Base-by-base conservation (phyloP, 2,888 invertebrate species). In the Melangyna quadrimaculata region DNA sequence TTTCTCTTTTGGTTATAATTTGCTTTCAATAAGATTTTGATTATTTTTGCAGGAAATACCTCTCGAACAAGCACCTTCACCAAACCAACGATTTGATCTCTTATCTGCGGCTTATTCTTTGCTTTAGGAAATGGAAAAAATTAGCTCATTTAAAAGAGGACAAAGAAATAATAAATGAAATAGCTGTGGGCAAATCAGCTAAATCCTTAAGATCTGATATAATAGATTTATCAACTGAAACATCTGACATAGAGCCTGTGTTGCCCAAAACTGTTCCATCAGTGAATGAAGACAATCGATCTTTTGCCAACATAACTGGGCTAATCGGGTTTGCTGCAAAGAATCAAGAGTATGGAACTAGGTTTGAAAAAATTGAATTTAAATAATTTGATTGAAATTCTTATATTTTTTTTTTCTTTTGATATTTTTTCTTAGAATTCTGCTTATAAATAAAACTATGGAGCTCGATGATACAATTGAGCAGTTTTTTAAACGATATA, bases 91-190 rank as follows among this genome's bases (percentile, higher is more conserved):
- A 88, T 55, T 77, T 87, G 40, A 75, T 87, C 19, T 75, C 78
- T 5, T 87, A 88, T 69, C 53, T 88, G 29, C 69, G 80, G 12
- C 63, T 88, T 4, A 57, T 88, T 9, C 78, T 88, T 24, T 87
- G 87, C 69, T 87, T 71, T 65, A 86, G 82, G 43, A 80, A 88
- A 45, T 88, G 87, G 88, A 88, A 87, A 61, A 82, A 70, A 35
- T 27, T 88, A 17, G 45, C 35, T 4, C 82, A 70, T 57, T 72
- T 70, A 1, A 83, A 78, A 61, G 67, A 80, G 22, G 83, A 87
- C 7, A 87, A 78, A 37, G 86, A 87, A 73, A 14, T 59, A 9
- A 86, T 88, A 14, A 86, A 88, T 67, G 86, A 83, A 72, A 74
- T 87, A 32, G 88, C 87, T 35, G 84, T 86, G 2, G 87, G 86